Conservation (phyloP, 2,113 vertebrate genomes). For the Leucopsar rothschildi region DNA sequence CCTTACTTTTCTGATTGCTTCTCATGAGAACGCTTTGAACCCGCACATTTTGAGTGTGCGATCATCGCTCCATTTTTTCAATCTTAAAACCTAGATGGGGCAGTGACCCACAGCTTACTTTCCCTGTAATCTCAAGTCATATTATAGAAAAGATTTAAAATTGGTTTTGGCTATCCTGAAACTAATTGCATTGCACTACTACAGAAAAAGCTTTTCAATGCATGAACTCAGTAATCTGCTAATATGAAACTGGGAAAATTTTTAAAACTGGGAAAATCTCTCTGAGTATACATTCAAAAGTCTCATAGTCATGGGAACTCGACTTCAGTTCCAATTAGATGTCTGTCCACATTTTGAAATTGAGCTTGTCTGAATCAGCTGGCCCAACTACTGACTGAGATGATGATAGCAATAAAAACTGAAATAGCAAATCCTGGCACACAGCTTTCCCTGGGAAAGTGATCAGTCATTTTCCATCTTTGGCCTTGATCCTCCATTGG, state of each 20-base stretch:
- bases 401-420: conserved; percentile 56
- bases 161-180: not conserved
- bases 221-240: not conserved
- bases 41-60: not conserved
- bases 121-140: not conserved
- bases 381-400: conserved; percentile 20
- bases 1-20: not conserved
- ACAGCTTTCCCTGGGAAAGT: not conserved
- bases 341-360: conserved; percentile 1
- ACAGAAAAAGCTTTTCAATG: not conserved
- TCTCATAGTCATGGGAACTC: not conserved
- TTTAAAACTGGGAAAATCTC: not conserved
- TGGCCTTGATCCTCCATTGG: conserved; percentile 40
- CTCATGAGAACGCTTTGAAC: not conserved
- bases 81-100: not conserved
- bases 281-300: not conserved
- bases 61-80: not conserved
- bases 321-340: not conserved
- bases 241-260: not conserved
- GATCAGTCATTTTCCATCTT: conserved; percentile 34
- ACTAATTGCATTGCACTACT: not conserved
- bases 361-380: conserved; percentile 37
- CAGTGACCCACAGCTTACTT: not conserved
- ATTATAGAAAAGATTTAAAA: not conserved
- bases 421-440: conserved; percentile 28